A percentile compares a stretch with the other conserved stretches of the same genome.
phyloP scores from a whole-genome alignment of 2,797 vertebrate species.

The Cyclura pinguis region DNA sequence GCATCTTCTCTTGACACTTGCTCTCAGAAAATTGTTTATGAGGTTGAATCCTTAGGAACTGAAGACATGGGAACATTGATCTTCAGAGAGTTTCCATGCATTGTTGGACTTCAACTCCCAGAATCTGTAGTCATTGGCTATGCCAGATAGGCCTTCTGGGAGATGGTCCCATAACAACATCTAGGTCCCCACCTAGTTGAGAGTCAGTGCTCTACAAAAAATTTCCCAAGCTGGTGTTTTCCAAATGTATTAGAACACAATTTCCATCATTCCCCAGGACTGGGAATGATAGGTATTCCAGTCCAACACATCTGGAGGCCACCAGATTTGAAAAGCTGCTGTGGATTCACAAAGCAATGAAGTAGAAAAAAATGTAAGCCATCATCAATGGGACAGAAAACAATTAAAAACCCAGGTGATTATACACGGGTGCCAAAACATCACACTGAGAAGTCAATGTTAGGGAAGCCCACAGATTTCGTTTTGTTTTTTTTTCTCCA shows the following conservation, averaged over 20 bases:
- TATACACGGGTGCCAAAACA: neutral
- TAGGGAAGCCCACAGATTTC: no score
- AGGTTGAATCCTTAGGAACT: neutral
- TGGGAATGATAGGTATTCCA: neutral
- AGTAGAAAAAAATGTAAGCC: neutral
- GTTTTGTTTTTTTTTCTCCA: neutral
- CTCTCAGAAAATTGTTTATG: neutral
- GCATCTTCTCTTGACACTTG: no score
- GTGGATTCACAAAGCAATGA: neutral
- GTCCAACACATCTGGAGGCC: neutral
- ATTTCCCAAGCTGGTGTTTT: neutral
- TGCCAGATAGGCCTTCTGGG: neutral
- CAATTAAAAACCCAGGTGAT: neutral
- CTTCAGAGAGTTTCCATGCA: neutral
- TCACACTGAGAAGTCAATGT: neutral
- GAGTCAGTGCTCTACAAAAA: neutral
- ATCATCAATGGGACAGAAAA: neutral
- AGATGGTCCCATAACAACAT: no score
- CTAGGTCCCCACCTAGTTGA: neutral
- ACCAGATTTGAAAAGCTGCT: neutral
- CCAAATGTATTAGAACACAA: no score
- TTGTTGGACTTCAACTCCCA: neutral
- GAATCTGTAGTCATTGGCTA: neutral
- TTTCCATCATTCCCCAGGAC: no score
- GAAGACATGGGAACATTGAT: neutral